These are phyloP conservation scores for Epinotia brunnichana DNA, from an alignment of 2,888 invertebrate genomes.

Conservation along the genomic window DNA sequence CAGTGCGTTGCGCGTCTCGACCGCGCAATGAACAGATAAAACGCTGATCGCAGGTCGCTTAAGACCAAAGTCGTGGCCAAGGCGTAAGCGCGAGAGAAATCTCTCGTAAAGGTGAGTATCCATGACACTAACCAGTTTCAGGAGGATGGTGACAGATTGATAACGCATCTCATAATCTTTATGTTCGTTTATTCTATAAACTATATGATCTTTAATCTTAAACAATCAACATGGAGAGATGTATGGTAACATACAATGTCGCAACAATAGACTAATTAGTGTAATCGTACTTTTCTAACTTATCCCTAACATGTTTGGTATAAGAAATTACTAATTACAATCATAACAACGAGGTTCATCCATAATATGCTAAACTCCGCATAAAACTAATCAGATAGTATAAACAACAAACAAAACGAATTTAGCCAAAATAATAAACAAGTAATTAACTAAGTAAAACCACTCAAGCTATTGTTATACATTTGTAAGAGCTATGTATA, in stretches of 20 bases:
- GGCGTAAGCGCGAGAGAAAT: slow-evolving; percentile 1
- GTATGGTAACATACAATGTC: slow-evolving; percentile 3
- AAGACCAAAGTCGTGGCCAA: too few relatives aligned
- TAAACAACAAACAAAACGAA: slow-evolving; percentile 32
- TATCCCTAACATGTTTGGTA: slow-evolving; percentile 9
- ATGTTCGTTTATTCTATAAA: slow-evolving; percentile 28
- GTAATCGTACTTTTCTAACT: slow-evolving; percentile 7
- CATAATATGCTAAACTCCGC: slow-evolving; percentile 1
- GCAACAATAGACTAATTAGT: slow-evolving; percentile 14
- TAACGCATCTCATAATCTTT: slow-evolving; percentile 3
- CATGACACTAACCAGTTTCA: slow-evolving; percentile 24
- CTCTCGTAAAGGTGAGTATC: slow-evolving; percentile 18
- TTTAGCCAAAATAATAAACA: neutral
- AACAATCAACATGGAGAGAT: slow-evolving; percentile 25
- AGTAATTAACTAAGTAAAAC: neutral
- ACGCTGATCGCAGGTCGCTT: too few relatives aligned
- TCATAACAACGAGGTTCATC: slow-evolving; percentile 7
- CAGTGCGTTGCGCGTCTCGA: too few relatives aligned
- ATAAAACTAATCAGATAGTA: slow-evolving; percentile 15
- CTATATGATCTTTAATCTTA: slow-evolving; percentile 11
- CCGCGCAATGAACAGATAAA: too few relatives aligned
- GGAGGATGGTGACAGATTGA: slow-evolving; percentile 20
- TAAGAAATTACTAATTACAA: neutral
- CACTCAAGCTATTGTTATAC: neutral
- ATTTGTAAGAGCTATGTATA: too few relatives aligned